Evolutionary conservation across 2,888 invertebrate genomes (phyloP).

Genomic region (Pristionchus japonicus): DNA sequence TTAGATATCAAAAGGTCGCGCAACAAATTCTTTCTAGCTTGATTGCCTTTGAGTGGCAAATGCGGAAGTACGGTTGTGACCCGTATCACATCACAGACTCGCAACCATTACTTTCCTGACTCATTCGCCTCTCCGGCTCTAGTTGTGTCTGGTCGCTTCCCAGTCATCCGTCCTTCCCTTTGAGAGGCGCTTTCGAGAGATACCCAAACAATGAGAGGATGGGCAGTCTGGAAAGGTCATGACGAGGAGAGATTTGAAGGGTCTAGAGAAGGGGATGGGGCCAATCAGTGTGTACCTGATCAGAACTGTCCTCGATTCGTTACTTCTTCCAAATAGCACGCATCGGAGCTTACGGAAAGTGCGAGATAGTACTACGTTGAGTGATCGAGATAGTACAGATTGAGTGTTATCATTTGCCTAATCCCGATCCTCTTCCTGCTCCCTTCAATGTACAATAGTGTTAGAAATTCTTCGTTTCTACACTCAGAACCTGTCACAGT

Average conservation of each 20-base stretch:
- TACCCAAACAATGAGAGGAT: conserved; percentile 15
- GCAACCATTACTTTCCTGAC: neutral
- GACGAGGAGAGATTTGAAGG: neutral
- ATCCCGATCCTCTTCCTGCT: neutral
- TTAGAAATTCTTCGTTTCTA: too few relatives aligned
- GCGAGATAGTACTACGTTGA: neutral
- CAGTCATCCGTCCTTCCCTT: neutral
- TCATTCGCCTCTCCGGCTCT: neutral
- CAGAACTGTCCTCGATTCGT: neutral
- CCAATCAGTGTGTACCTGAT: neutral
- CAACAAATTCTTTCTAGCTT: neutral
- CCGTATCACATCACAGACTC: neutral
- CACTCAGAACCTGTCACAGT: too few relatives aligned
- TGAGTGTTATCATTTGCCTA: conserved; percentile 19
- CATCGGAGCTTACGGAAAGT: neutral
- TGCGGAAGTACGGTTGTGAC: neutral
- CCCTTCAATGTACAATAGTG: neutral
- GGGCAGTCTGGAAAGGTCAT: neutral
- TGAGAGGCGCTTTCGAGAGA: neutral
- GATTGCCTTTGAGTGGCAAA: too few relatives aligned
- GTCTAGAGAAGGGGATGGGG: too few relatives aligned
- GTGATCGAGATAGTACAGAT: neutral
- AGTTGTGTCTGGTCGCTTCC: neutral
- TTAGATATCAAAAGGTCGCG: neutral
- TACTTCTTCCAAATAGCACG: neutral